These are phyloP conservation scores for Athalia rosae DNA, from an alignment of 2,888 invertebrate species.

Conservation along the genomic window DNA sequence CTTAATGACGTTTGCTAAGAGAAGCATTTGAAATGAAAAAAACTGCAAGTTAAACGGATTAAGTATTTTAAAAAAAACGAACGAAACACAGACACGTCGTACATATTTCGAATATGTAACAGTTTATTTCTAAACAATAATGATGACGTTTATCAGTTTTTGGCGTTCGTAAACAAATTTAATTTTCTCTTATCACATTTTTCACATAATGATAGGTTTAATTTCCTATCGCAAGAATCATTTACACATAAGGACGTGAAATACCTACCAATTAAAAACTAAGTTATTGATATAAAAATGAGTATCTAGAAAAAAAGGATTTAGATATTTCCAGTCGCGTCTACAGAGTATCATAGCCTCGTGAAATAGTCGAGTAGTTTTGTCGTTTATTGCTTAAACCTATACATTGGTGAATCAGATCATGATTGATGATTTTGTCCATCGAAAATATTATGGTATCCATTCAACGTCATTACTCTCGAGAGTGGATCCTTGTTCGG, in stretches of 20 bases:
- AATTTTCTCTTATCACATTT: slow-evolving; percentile 14
- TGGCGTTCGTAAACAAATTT: slow-evolving; percentile 13
- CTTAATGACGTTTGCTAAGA: too few relatives aligned
- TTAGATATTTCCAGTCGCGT: too few relatives aligned
- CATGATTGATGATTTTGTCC: not conserved
- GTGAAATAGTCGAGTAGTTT: too few relatives aligned
- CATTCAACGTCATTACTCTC: slow-evolving; percentile 72
- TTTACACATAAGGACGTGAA: too few relatives aligned
- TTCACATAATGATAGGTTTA: not conserved
- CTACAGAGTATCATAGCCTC: too few relatives aligned
- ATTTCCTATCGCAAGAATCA: not conserved
- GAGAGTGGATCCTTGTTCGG: slow-evolving; percentile 53
- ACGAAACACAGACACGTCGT: not conserved
- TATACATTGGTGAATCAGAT: too few relatives aligned
- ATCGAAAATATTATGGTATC: slow-evolving; percentile 64
- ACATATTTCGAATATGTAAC: not conserved
- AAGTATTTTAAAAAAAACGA: not conserved
- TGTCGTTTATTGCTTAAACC: too few relatives aligned
- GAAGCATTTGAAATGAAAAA: too few relatives aligned
- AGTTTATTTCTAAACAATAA: slow-evolving; percentile 23
- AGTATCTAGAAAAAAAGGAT: too few relatives aligned
- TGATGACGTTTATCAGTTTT: slow-evolving; percentile 15
- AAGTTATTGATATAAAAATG: too few relatives aligned
- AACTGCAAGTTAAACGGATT: too few relatives aligned
- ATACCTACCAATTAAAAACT: too few relatives aligned